Conservation (phyloP, 2,888 invertebrate species). For the Silvanus unidentatus region DNA sequence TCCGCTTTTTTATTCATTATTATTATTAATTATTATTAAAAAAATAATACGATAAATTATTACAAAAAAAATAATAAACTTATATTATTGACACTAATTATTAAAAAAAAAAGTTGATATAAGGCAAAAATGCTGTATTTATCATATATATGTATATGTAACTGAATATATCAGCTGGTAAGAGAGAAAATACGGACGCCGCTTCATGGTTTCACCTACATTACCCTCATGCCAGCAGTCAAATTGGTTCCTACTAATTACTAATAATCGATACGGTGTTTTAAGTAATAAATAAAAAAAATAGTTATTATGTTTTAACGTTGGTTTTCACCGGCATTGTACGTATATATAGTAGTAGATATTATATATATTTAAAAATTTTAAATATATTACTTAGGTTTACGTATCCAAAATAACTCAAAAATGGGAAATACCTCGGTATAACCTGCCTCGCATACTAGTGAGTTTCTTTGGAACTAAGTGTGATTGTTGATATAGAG, state of each 20-base stretch:
- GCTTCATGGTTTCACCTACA: slow-evolving; percentile 18
- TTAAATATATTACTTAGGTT: slow-evolving; percentile 47
- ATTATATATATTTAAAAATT: slow-evolving; percentile 45
- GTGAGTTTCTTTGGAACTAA: slow-evolving; percentile 73
- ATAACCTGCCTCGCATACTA: slow-evolving; percentile 66
- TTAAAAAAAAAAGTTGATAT: slow-evolving; percentile 42
- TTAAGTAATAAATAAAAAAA: slow-evolving; percentile 42
- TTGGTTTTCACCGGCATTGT: slow-evolving; percentile 47
- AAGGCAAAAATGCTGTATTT: slow-evolving; percentile 47
- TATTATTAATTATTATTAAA: slow-evolving; percentile 46
- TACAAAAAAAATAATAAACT: slow-evolving; percentile 37
- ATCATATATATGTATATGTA: slow-evolving; percentile 48
- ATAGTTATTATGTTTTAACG: slow-evolving; percentile 48
- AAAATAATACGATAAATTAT: slow-evolving; percentile 37
- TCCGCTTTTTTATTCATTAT: slow-evolving; percentile 47
- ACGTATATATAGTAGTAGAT: slow-evolving; percentile 49
- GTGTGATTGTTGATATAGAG: slow-evolving; percentile 62
- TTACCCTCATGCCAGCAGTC: slow-evolving; percentile 40
- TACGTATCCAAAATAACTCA: slow-evolving; percentile 52
- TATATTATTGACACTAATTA: slow-evolving; percentile 45
- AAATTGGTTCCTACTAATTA: slow-evolving; percentile 51
- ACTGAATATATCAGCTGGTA: slow-evolving; percentile 45
- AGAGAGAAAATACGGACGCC: slow-evolving; percentile 33
- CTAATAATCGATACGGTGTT: slow-evolving; percentile 49
- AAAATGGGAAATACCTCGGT: slow-evolving; percentile 49